These are phyloP conservation scores for Corythaixoides concolor DNA, from an alignment of 2,113 vertebrate genomes.

Conservation along the genomic window DNA sequence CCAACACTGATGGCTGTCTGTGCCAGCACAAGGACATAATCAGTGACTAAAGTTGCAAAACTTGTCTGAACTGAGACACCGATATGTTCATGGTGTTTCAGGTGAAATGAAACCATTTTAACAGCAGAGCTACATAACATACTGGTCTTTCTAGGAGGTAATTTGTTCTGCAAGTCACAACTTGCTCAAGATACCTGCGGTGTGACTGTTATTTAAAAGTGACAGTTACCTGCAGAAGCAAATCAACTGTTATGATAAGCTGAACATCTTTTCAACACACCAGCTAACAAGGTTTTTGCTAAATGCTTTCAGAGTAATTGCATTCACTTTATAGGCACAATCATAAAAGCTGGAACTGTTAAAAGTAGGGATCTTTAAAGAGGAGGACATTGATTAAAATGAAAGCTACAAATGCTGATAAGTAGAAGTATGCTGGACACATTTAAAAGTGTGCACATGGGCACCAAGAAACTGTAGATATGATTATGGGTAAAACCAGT, in stretches of 20 bases:
- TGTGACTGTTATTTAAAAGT: neutral
- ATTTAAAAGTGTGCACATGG: neutral
- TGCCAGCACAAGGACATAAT: neutral
- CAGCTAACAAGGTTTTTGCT: neutral
- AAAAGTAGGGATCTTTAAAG: neutral
- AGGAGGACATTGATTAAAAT: neutral
- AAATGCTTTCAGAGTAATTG: neutral
- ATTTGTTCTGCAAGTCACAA: neutral
- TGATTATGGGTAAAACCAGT: neutral
- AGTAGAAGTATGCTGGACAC: neutral
- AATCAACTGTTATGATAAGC: neutral
- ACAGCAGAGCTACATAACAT: neutral
- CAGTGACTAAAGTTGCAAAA: neutral
- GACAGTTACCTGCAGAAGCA: neutral
- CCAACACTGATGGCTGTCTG: neutral
- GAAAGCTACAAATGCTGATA: neutral
- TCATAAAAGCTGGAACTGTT: neutral
- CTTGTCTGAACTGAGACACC: neutral
- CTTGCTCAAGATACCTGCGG: neutral
- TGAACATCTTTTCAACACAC: neutral
- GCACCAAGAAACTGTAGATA: neutral
- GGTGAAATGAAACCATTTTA: neutral
- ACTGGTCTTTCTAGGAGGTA: neutral
- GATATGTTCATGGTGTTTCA: neutral
- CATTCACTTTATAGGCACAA: neutral